Percentiles rank a stretch among this genome's conserved stretches.
These are phyloP conservation scores for Berghia stephanieae DNA, from an alignment of 1,140 invertebrate species.

Conservation along the genomic window DNA sequence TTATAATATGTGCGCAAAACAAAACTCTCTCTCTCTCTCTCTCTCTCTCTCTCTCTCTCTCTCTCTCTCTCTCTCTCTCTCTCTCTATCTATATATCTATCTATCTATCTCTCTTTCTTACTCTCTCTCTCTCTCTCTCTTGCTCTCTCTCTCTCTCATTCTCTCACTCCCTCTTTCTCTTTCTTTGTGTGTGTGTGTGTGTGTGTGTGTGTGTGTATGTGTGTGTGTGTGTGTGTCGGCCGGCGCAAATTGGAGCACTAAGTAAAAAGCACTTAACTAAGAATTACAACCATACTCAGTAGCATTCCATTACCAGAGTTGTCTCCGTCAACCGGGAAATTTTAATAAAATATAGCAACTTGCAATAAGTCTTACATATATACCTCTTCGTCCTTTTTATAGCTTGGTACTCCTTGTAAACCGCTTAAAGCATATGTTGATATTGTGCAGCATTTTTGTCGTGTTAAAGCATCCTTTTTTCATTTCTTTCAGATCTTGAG, in stretches of 20 bases:
- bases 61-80: slow-evolving; percentile 14
- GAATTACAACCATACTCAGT: too few relatives aligned
- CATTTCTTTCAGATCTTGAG: too few relatives aligned
- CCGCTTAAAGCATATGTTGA: too few relatives aligned
- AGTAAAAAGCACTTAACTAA: background rate
- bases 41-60: slow-evolving; percentile 20
- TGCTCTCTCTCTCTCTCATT: slow-evolving; percentile 11
- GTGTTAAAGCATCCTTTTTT: too few relatives aligned
- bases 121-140: slow-evolving; percentile 21
- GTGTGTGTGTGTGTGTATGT: slow-evolving; percentile 27
- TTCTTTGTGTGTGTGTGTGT: slow-evolving; percentile 24
- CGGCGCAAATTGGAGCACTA: background rate
- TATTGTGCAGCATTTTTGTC: too few relatives aligned
- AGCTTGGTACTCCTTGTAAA: too few relatives aligned
- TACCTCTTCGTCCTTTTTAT: background rate
- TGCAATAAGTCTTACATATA: background rate
- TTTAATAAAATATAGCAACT: background rate
- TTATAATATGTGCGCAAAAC: background rate
- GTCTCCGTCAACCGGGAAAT: too few relatives aligned
- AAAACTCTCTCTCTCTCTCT: background rate
- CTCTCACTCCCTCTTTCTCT: slow-evolving; percentile 19
- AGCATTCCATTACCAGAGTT: too few relatives aligned
- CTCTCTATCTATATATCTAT: slow-evolving; percentile 21
- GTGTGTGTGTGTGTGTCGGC: slow-evolving; percentile 11
- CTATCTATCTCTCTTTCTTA: slow-evolving; percentile 28